phyloP scores from a whole-genome alignment of 2,113 vertebrate species.

The Willisornis vidua region DNA sequence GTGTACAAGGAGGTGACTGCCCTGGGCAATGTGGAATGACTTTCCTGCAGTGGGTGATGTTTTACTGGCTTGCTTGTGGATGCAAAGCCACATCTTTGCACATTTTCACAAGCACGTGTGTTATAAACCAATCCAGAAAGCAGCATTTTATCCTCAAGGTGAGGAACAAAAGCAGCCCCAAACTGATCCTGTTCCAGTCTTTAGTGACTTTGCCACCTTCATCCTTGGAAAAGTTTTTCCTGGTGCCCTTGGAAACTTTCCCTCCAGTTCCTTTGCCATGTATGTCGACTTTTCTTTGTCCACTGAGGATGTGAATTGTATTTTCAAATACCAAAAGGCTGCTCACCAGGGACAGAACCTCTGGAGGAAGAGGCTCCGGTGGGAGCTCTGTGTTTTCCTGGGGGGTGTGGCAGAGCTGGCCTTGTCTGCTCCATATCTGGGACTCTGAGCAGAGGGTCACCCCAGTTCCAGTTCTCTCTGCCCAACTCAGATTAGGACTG shows the following conservation, averaged over 20 bases:
- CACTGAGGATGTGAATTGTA: background rate
- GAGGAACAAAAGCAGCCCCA: background rate
- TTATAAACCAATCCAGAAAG: background rate
- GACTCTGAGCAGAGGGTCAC: background rate
- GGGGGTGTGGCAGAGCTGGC: background rate
- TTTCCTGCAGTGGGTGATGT: background rate
- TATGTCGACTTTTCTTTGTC: background rate
- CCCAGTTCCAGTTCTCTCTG: background rate
- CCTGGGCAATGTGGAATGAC: background rate
- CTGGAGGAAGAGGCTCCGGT: background rate
- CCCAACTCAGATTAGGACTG: background rate
- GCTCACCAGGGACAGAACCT: background rate
- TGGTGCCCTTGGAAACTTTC: background rate
- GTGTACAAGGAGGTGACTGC: background rate
- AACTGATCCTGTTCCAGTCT: background rate
- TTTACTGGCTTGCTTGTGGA: background rate
- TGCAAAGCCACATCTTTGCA: background rate
- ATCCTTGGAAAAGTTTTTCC: background rate
- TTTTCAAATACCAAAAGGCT: background rate
- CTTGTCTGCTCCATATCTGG: rapidly evolving
- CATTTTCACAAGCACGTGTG: rapidly evolving
- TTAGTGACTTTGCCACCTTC: background rate
- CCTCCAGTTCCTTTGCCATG: background rate
- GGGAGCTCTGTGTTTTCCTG: background rate
- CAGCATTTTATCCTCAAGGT: background rate